Base-by-base conservation (phyloP, 2,888 invertebrate species). In the Abrostola tripartita region DNA sequence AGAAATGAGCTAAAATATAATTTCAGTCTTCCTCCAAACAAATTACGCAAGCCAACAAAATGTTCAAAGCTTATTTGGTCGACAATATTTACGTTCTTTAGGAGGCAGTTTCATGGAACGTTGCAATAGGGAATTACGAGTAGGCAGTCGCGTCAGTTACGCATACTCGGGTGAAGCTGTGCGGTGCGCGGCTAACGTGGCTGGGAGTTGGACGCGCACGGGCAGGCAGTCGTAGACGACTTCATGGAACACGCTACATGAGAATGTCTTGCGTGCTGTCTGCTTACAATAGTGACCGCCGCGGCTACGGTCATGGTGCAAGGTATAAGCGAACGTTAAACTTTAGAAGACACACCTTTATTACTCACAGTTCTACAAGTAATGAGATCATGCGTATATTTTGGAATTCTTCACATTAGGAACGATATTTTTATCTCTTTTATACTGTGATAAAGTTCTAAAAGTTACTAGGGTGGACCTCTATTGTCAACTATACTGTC, bases 161-260 rank as follows among this genome's bases (percentile, higher is more conserved):
- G 87, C 86, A 83, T 83, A 83, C 82, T 81, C 76, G 79, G 79
- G 63, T 71, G 81, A 73, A 58, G 70, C 71, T 62, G 76, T 54
- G 71, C 60, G 61, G 68, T 72, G 78, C 81, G 84, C 85, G 79
- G 82, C 83, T 84, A 85, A 85, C 79, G 75, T 80, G 81, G 70
- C 80, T 75, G 79, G 63, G 56, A 73, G 65, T 82, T 75, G 64
- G 73, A 74, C 70, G 77, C 79, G 81, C 85, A 83, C 85, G 84
- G 81, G 62, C 69, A 70, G 64, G 70, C 62, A 67, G 74, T 65
- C 76, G 70, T 65, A 77, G 80, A 81, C 81, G 78, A 84, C 83
- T 89, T 90, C 88, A 87, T 78, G 85, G 87, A 88, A 89, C 83
- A 83, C 71, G 84, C 77, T 81, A 84, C 84, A 87, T 80, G 83